Evolutionary conservation across 2,113 vertebrate genomes (phyloP).

Genomic region (Mormyrus iriodes): DNA sequence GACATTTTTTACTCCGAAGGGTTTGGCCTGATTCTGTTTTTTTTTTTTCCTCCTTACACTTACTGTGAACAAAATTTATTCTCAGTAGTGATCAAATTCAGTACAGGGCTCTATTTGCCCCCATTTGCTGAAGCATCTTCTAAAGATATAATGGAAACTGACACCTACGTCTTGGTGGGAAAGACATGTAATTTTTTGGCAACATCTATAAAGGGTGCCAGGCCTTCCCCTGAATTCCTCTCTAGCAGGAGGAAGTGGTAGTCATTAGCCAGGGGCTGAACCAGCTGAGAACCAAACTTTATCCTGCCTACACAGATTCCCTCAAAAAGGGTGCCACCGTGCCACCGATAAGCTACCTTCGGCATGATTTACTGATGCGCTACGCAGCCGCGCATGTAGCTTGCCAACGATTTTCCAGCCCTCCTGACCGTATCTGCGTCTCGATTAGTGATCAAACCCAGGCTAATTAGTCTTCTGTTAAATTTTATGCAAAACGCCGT

Average conservation of each 20-base stretch:
- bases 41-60: slow-evolving; percentile 47
- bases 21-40: slow-evolving; percentile 53
- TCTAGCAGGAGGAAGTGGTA: slow-evolving; percentile 24
- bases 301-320: not conserved
- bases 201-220: slow-evolving; percentile 23
- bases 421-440: not conserved
- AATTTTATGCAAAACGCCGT: not conserved
- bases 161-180: slow-evolving; percentile 54
- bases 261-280: slow-evolving; percentile 1
- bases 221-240: slow-evolving; percentile 26
- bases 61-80: slow-evolving; percentile 68
- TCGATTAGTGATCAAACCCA: not conserved
- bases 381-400: no score
- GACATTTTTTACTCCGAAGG: slow-evolving; percentile 78
- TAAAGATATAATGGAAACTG: slow-evolving; percentile 66
- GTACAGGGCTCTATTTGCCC: slow-evolving; percentile 62
- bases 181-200: slow-evolving; percentile 53
- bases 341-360: not conserved
- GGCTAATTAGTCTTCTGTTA: not conserved
- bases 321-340: not conserved
- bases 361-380: not conserved
- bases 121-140: slow-evolving; percentile 56
- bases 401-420: not conserved
- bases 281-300: slow-evolving; percentile 29
- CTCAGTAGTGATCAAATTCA: slow-evolving; percentile 63